phyloP scores from a whole-genome alignment of 2,888 invertebrate species.

The Helleia helle region DNA sequence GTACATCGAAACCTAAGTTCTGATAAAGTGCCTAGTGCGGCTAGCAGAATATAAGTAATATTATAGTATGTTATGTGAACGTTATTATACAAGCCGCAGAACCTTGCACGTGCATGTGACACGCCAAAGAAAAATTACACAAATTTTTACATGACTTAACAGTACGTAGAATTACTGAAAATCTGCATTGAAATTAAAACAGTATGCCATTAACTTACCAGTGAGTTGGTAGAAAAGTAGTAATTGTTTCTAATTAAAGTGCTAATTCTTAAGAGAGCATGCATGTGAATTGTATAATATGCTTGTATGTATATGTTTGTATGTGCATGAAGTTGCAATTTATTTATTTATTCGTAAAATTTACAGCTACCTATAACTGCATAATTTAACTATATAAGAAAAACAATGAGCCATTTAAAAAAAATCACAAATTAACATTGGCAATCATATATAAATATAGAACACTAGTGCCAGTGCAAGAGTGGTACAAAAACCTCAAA shows the following conservation, averaged over 20 bases:
- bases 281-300: neutral
- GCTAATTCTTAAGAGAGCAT: neutral
- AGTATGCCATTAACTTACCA: neutral
- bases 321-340: too few relatives aligned
- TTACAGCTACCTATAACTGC: too few relatives aligned
- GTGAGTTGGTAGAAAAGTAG: neutral
- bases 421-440: too few relatives aligned
- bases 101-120: conserved; percentile 10
- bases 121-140: conserved; percentile 12
- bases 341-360: too few relatives aligned
- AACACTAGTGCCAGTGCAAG: too few relatives aligned
- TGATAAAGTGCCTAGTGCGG: conserved; percentile 12
- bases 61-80: conserved; percentile 6
- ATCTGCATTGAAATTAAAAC: conserved; percentile 2
- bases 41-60: conserved; percentile 17
- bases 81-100: conserved; percentile 6
- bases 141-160: conserved; percentile 9
- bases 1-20: too few relatives aligned
- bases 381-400: too few relatives aligned
- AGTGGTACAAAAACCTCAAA: too few relatives aligned
- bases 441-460: too few relatives aligned
- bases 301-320: too few relatives aligned
- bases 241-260: neutral
- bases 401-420: too few relatives aligned
- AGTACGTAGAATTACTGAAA: conserved; percentile 5